These are phyloP conservation scores for Rhyacophila evoluta DNA, from an alignment of 2,888 invertebrate species.

Conservation along the genomic window DNA sequence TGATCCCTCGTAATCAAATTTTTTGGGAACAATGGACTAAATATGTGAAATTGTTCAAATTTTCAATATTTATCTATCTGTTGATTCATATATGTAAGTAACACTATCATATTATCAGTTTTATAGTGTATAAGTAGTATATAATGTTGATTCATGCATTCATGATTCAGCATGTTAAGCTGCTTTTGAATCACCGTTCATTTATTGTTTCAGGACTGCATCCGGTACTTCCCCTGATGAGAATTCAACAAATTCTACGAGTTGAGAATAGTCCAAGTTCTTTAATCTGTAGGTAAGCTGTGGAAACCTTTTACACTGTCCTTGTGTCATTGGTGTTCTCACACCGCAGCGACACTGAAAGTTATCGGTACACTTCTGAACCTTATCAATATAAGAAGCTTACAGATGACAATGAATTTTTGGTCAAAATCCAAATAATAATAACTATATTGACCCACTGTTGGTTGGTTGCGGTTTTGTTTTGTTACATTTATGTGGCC, in stretches of 20 bases:
- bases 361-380: background rate
- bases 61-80: too few species aligned
- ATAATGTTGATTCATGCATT: too few species aligned
- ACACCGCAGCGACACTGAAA: background rate
- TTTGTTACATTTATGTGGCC: background rate
- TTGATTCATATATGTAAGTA: too few species aligned
- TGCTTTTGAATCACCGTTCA: too few species aligned
- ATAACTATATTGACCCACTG: constrained; percentile 6
- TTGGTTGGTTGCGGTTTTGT: background rate
- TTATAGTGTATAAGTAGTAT: too few species aligned
- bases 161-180: too few species aligned
- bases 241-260: constrained; percentile 34
- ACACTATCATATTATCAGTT: too few species aligned
- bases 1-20: too few species aligned
- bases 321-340: background rate
- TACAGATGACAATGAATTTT: background rate
- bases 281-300: constrained; percentile 20
- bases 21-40: too few species aligned
- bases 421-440: background rate
- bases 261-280: constrained; percentile 45
- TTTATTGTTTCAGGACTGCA: background rate
- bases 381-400: background rate
- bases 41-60: too few species aligned
- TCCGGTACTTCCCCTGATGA: constrained; percentile 10
- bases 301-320: background rate